These are phyloP conservation scores for Steinernema scapterisci DNA, from an alignment of 2,888 invertebrate genomes.

Conservation along the genomic window DNA sequence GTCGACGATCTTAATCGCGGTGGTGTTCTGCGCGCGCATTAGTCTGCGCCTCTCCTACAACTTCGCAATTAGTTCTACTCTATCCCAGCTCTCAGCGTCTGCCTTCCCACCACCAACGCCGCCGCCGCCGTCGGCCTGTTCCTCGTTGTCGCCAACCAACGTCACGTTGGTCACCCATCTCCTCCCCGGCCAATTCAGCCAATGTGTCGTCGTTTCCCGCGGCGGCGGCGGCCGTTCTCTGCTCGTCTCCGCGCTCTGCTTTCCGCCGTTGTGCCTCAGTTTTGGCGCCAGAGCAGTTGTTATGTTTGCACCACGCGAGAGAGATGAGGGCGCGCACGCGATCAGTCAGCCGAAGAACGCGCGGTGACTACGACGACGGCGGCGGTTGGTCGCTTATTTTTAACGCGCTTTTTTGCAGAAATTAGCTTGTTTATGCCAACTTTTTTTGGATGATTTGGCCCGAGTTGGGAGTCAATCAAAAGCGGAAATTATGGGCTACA, in stretches of 20 bases:
- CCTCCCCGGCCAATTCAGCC: too few relatives aligned
- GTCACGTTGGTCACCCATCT: too few relatives aligned
- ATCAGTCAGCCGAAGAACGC: constrained; percentile 13
- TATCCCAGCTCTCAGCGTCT: too few relatives aligned
- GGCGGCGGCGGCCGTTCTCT: constrained; percentile 3
- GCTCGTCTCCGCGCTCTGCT: background rate
- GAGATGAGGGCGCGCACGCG: background rate
- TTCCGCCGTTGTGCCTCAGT: background rate
- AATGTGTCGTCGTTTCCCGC: background rate
- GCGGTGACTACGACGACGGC: background rate
- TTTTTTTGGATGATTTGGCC: background rate
- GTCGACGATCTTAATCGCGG: too few relatives aligned
- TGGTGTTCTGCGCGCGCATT: too few relatives aligned
- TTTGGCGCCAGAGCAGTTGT: constrained; percentile 29
- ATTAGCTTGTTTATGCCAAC: background rate
- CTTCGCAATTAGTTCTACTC: too few relatives aligned
- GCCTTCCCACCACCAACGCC: too few relatives aligned
- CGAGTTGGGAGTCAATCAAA: background rate
- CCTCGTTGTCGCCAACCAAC: too few relatives aligned
- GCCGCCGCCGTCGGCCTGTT: too few relatives aligned
- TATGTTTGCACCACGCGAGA: constrained; percentile 29
- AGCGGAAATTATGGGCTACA: background rate
- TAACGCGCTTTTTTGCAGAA: constrained; percentile 4
- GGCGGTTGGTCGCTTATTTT: constrained; percentile 16
- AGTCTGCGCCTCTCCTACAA: too few relatives aligned